phyloP scores from a whole-genome alignment of 2,888 invertebrate species.

The Nasonia oneida region DNA sequence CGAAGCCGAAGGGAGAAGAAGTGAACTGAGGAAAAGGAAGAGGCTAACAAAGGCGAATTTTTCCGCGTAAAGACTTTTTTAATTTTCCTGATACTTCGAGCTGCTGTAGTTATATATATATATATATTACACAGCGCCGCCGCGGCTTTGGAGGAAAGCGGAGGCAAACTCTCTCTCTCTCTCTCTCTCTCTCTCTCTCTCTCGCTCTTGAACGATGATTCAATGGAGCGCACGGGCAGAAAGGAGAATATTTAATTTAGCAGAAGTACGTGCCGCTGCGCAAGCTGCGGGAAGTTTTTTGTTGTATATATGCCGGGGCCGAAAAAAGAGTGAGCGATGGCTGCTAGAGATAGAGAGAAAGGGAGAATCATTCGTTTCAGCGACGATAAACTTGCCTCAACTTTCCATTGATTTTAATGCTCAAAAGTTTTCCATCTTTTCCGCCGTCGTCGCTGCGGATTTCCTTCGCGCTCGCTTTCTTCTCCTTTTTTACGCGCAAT shows the following conservation, averaged over 20 bases:
- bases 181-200: conserved; percentile 21
- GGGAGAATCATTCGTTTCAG: conserved; percentile 54
- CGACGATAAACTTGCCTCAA: conserved; percentile 56
- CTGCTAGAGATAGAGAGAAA: conserved; percentile 29
- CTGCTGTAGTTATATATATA: not conserved
- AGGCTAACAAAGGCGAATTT: conserved; percentile 32
- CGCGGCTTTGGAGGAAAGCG: conserved; percentile 30
- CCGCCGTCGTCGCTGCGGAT: conserved; percentile 31
- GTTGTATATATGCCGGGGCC: conserved; percentile 48
- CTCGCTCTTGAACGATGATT: conserved; percentile 58
- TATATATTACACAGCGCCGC: too few relatives aligned
- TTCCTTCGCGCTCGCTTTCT: conserved; percentile 49
- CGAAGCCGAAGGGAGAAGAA: conserved; percentile 27
- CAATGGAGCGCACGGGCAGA: conserved; percentile 60
- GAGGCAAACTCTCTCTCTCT: conserved; percentile 4
- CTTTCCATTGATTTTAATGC: conserved; percentile 61
- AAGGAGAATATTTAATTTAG: conserved; percentile 63
- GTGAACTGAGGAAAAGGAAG: not conserved
- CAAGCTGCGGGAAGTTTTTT: conserved; percentile 47
- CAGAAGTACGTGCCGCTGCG: conserved; percentile 57
- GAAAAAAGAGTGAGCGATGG: conserved; percentile 3
- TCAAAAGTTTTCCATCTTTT: conserved; percentile 52
- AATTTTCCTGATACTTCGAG: conserved; percentile 47
- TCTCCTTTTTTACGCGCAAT: conserved; percentile 38
- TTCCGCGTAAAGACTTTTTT: conserved; percentile 45